Conservation (phyloP, 1,140 invertebrate species). For the Dendroctonus ponderosae region DNA sequence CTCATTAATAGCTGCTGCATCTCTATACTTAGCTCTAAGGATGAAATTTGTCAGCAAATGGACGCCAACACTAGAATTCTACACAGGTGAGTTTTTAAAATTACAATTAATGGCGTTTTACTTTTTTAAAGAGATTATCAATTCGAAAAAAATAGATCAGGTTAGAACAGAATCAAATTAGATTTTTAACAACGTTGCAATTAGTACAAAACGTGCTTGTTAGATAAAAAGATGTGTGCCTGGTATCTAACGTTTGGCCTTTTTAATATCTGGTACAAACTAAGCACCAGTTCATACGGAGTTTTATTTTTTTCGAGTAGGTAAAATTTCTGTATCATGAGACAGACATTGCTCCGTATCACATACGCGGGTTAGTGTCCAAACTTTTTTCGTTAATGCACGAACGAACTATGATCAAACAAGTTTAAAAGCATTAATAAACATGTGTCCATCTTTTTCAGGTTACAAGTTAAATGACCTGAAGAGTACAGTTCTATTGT, state of each 20-base stretch:
- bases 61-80: conserved; percentile 80
- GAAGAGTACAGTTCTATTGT: conserved; percentile 63
- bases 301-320: no score
- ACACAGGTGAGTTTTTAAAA: conserved; percentile 62
- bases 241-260: no score
- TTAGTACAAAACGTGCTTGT: background rate
- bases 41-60: conserved; percentile 78
- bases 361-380: no score
- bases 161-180: no score
- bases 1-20: conserved; percentile 84
- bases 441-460: conserved; percentile 26
- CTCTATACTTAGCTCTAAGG: conserved; percentile 79
- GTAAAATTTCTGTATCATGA: no score
- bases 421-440: background rate
- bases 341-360: no score
- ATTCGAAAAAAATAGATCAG: no score
- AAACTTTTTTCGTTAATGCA: no score
- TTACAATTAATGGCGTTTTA: conserved; percentile 9
- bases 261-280: no score
- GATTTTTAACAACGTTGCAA: no score
- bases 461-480: conserved; percentile 75
- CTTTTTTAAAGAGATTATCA: no score
- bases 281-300: background rate
- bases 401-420: no score
- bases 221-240: background rate